Percentiles rank a stretch among this genome's conserved stretches.
These are phyloP conservation scores for Calliphora vomitoria DNA, from an alignment of 2,888 invertebrate genomes.

Conservation along the genomic window DNA sequence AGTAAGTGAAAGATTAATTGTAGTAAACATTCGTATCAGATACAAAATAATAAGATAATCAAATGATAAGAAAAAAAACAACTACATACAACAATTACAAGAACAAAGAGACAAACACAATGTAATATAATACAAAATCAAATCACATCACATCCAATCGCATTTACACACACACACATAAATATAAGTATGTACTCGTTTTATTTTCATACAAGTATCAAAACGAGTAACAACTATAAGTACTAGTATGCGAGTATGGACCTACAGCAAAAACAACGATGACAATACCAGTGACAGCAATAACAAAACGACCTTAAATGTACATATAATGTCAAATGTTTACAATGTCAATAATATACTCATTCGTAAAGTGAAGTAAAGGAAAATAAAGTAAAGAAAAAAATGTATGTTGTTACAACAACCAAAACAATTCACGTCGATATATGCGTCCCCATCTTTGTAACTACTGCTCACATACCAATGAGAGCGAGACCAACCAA, in stretches of 20 bases:
- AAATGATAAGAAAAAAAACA: constrained; percentile 12
- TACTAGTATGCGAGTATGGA: constrained; percentile 13
- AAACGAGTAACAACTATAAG: constrained; percentile 29
- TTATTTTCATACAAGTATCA: constrained; percentile 23
- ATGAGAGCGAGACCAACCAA: constrained; percentile 37
- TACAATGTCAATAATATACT: constrained; percentile 69
- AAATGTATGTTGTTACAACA: constrained; percentile 35
- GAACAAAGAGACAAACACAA: constrained; percentile 20
- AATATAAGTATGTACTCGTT: too few species aligned
- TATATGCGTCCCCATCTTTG: constrained; percentile 16
- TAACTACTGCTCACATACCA: constrained; percentile 26
- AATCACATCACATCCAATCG: too few species aligned
- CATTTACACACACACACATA: too few species aligned
- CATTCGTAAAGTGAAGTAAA: constrained; percentile 46
- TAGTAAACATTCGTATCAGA: neutral
- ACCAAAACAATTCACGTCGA: constrained; percentile 16
- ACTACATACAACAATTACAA: neutral
- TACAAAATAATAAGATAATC: constrained; percentile 19
- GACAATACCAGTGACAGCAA: constrained; percentile 53
- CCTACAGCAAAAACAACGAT: constrained; percentile 10
- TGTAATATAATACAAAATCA: too few species aligned
- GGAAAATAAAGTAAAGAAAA: too few species aligned
- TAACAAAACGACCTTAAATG: constrained; percentile 73
- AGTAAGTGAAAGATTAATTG: neutral
- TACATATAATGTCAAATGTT: constrained; percentile 74